Conservation (phyloP, 2,797 vertebrate genomes). For the Muscicapa comitata region DNA sequence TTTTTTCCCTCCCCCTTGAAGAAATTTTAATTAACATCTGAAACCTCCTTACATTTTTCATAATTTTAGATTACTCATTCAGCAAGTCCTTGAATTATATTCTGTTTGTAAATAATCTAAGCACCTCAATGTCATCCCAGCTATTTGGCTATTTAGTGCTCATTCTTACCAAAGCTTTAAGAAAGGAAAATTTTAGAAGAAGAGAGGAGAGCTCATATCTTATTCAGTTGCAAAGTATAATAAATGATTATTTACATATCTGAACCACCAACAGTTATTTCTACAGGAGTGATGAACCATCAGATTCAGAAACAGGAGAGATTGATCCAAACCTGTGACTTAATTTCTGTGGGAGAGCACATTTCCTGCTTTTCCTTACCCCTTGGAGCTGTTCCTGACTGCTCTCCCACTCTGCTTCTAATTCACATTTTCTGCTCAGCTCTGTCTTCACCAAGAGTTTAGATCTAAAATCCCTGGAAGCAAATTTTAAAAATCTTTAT, state of each 20-base stretch:
- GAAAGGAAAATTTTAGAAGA: neutral
- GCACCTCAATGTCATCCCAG: neutral
- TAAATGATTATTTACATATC: neutral
- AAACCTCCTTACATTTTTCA: neutral
- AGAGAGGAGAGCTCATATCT: neutral
- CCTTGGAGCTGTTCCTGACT: neutral
- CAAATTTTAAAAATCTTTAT: neutral
- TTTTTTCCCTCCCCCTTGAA: neutral
- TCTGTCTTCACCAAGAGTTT: neutral
- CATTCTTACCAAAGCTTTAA: neutral
- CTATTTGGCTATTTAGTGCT: neutral
- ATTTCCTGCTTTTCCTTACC: neutral
- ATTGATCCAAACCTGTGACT: neutral
- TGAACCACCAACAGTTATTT: neutral
- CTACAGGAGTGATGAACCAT: neutral
- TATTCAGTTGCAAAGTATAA: neutral
- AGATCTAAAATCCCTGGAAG: neutral
- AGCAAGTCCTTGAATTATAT: neutral
- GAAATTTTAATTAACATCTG: neutral
- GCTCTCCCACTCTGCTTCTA: neutral
- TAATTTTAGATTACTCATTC: neutral
- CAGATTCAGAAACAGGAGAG: neutral
- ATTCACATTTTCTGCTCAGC: neutral
- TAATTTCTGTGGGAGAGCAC: neutral
- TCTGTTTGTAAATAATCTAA: neutral